Conservation (phyloP, 2,888 invertebrate species). For the Chorisops tibialis region DNA sequence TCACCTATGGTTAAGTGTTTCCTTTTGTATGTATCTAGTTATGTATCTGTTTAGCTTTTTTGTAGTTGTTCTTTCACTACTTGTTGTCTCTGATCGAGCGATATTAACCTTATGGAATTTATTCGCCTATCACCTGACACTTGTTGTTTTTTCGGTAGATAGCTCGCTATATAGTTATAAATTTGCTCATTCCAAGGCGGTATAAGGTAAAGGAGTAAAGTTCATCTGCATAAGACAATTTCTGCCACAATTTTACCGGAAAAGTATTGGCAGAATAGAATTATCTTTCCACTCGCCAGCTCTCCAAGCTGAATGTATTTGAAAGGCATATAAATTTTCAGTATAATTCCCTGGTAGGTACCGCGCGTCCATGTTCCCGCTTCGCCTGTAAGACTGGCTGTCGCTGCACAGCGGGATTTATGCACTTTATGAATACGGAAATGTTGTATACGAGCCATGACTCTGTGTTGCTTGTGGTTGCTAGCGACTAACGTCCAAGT, state of each 20-base stretch:
- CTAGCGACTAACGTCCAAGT: neutral
- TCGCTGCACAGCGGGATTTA: constrained; percentile 23
- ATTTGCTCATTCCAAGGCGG: constrained; percentile 2
- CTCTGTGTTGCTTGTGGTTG: neutral
- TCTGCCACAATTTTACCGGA: no score
- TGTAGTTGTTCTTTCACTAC: neutral
- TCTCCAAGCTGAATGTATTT: no score
- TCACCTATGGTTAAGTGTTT: constrained; percentile 6
- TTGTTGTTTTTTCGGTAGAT: constrained; percentile 2
- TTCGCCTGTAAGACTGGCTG: constrained; percentile 12
- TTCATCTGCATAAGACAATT: no score
- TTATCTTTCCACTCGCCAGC: no score
- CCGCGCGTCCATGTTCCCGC: no score
- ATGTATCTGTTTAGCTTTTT: neutral
- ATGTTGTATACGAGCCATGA: constrained; percentile 16
- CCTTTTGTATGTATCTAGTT: neutral
- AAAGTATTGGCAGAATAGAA: no score
- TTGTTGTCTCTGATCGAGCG: neutral
- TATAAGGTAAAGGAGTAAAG: no score
- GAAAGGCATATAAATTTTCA: no score
- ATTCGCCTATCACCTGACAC: neutral
- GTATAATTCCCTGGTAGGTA: no score
- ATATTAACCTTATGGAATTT: neutral
- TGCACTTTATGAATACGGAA: constrained; percentile 26
- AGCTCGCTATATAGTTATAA: neutral